Percentiles rank a stretch among this genome's conserved stretches.
phyloP scores from a whole-genome alignment of 2,797 vertebrate species.

The Philypnodon macrostomus region DNA sequence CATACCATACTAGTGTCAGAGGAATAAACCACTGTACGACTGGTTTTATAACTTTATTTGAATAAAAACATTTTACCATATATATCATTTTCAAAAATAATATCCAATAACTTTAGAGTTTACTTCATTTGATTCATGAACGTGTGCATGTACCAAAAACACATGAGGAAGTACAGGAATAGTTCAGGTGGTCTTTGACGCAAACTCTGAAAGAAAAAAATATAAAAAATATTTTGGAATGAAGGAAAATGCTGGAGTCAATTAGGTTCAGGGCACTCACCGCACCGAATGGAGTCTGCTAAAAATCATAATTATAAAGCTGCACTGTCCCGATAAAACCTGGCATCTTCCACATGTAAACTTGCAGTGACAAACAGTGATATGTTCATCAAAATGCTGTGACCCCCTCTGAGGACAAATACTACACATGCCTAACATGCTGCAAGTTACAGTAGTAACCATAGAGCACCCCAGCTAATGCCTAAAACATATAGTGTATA shows the following conservation, averaged over 20 bases:
- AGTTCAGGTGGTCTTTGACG: too few relatives aligned
- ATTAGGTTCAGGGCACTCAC: not conserved
- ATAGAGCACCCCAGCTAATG: not conserved
- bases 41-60: constrained; percentile 64
- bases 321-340: constrained; percentile 11
- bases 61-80: constrained; percentile 58
- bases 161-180: constrained; percentile 31
- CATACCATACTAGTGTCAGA: too few relatives aligned
- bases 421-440: constrained; percentile 41
- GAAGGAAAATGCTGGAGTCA: constrained; percentile 7
- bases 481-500: constrained; percentile 1
- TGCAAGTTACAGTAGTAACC: constrained; percentile 5
- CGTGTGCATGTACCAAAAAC: constrained; percentile 23
- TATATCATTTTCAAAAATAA: constrained; percentile 62
- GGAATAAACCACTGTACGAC: not conserved
- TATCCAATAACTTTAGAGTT: constrained; percentile 35
- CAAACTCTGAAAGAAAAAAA: constrained; percentile 17
- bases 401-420: constrained; percentile 26
- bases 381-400: constrained; percentile 3
- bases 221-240: constrained; percentile 43
- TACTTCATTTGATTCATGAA: constrained; percentile 7
- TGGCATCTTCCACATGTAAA: constrained; percentile 10
- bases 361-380: constrained; percentile 7
- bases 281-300: not conserved
- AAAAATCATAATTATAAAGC: constrained; percentile 20